phyloP scores from a whole-genome alignment of 1,140 invertebrate genomes.

The Orchestia grillus region DNA sequence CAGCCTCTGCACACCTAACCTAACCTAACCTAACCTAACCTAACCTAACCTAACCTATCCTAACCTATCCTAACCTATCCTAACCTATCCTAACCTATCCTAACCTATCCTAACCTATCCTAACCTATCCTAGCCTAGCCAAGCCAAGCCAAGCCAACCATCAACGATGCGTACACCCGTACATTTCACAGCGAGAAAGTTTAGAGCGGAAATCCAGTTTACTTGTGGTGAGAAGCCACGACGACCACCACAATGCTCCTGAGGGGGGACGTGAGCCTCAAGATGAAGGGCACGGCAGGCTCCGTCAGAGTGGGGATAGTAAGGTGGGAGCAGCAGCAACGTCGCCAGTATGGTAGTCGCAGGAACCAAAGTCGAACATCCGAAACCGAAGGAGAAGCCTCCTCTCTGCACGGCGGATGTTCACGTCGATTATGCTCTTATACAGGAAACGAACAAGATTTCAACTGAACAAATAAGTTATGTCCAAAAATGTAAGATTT shows the following conservation, averaged over 20 bases:
- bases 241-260: conserved; percentile 20
- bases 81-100: too few species aligned
- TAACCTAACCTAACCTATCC: too few species aligned
- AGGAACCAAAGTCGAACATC: background rate
- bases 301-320: conserved; percentile 24
- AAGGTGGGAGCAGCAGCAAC: conserved; percentile 9
- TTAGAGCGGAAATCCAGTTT: background rate
- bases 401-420: background rate
- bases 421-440: background rate
- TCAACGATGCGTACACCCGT: background rate
- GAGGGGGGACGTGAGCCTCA: background rate
- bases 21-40: too few species aligned
- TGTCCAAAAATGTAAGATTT: too few species aligned
- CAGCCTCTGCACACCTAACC: too few species aligned
- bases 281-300: background rate
- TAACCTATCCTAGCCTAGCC: too few species aligned
- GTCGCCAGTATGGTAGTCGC: conserved; percentile 2
- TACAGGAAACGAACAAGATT: too few species aligned
- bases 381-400: background rate
- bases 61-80: too few species aligned
- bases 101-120: too few species aligned
- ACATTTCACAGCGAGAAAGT: background rate
- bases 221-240: background rate
- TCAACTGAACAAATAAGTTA: too few species aligned
- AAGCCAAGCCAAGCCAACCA: too few species aligned